Percentiles rank a stretch among this genome's conserved stretches.
Evolutionary conservation across 2,888 invertebrate genomes (phyloP).

Genomic region (Bhutanitis thaidina): DNA sequence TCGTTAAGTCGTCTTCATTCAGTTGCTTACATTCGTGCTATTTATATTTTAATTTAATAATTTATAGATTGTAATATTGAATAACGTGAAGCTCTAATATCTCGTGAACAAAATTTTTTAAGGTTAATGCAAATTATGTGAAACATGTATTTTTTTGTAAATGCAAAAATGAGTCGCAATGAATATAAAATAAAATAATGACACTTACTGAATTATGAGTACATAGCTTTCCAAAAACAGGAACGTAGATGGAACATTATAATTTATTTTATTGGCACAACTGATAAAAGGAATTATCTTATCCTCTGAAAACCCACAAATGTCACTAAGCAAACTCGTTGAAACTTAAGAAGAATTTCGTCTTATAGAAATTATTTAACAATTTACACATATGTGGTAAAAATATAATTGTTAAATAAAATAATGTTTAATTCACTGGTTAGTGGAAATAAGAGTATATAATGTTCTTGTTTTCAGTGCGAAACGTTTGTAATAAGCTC

Average conservation of each 20-base stretch:
- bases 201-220: slow-evolving; percentile 10
- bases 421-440: not conserved
- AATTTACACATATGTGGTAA: not conserved
- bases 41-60: too few species aligned
- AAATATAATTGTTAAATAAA: slow-evolving; percentile 2
- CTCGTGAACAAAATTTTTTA: too few species aligned
- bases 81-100: too few species aligned
- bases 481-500: slow-evolving; percentile 16
- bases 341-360: slow-evolving; percentile 9
- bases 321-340: slow-evolving; percentile 13
- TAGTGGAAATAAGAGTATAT: not conserved
- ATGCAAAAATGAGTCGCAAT: too few species aligned
- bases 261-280: not conserved
- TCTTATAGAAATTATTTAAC: not conserved
- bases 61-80: too few species aligned
- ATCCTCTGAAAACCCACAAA: slow-evolving; percentile 3
- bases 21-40: too few species aligned
- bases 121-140: too few species aligned
- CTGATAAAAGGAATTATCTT: slow-evolving; percentile 3
- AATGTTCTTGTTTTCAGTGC: not conserved
- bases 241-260: slow-evolving; percentile 2
- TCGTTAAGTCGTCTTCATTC: too few species aligned
- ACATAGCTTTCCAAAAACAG: slow-evolving; percentile 16
- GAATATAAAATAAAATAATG: not conserved
- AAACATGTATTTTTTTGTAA: too few species aligned